Conservation (phyloP, 2,797 vertebrate species). For the Rhadinocentrus ornatus region DNA sequence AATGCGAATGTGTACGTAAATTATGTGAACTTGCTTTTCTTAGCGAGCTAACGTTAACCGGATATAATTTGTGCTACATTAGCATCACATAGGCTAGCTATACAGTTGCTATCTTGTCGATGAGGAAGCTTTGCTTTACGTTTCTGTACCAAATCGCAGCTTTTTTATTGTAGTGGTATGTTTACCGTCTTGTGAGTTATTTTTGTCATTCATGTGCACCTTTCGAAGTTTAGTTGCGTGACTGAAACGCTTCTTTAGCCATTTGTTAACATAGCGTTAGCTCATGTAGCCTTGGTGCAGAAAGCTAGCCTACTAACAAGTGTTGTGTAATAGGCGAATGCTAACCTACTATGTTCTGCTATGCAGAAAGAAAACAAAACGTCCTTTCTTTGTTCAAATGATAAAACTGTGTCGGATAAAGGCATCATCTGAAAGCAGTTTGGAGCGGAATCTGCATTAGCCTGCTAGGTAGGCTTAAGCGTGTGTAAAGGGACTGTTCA, state of each 20-base stretch:
- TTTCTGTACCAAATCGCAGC: constrained; percentile 45
- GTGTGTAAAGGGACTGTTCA: constrained; percentile 60
- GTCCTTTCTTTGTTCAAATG: background rate
- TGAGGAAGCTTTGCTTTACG: constrained; percentile 61
- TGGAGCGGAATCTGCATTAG: background rate
- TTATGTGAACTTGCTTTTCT: background rate
- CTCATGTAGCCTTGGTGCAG: constrained; percentile 33
- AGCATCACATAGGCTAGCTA: constrained; percentile 49
- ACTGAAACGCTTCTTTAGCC: constrained; percentile 9
- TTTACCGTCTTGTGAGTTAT: background rate
- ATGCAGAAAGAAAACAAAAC: accelerated
- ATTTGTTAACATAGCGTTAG: constrained; percentile 32
- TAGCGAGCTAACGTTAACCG: constrained; percentile 36
- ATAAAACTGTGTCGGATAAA: accelerated
- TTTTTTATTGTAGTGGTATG: constrained; percentile 53
- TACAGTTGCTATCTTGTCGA: constrained; percentile 46
- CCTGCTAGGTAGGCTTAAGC: constrained; percentile 40
- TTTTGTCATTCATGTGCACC: background rate
- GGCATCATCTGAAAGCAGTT: background rate
- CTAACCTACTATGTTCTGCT: no score
- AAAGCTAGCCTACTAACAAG: constrained; percentile 30
- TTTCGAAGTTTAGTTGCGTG: background rate
- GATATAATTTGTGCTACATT: constrained; percentile 42
- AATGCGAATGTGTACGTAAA: background rate
- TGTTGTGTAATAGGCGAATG: constrained; percentile 10